These are phyloP conservation scores for Anableps anableps DNA, from an alignment of 2,797 vertebrate genomes.

Conservation along the genomic window DNA sequence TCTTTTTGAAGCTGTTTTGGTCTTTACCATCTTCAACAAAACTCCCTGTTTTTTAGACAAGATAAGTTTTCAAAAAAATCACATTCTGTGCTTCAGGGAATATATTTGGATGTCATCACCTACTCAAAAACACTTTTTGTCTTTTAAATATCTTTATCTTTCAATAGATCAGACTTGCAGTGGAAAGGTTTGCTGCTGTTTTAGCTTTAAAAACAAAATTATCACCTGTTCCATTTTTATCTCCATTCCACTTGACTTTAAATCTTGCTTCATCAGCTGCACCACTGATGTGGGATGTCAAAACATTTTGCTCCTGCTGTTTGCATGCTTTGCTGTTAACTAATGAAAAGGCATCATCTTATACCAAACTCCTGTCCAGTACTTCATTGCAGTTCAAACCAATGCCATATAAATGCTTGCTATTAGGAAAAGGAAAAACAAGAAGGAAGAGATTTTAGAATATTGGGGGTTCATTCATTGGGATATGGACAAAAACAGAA, in stretches of 20 bases:
- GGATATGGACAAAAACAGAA: not conserved
- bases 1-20: conserved; percentile 9
- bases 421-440: not conserved
- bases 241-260: not conserved
- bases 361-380: not conserved
- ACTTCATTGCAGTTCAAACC: not conserved
- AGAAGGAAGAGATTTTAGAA: not conserved
- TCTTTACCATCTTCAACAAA: not conserved
- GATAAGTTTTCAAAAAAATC: not conserved
- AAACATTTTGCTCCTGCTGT: not conserved
- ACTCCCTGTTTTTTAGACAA: not conserved
- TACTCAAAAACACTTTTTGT: not conserved
- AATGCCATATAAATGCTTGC: not conserved
- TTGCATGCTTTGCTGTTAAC: not conserved
- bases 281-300: not conserved
- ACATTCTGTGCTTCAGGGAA: not conserved
- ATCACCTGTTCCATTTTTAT: not conserved
- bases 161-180: not conserved
- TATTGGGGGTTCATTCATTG: not conserved
- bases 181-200: not conserved
- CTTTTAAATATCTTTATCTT: too few species aligned
- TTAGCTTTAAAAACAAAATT: not conserved
- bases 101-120: not conserved
- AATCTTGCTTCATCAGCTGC: not conserved
- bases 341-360: not conserved